Evolutionary conservation across 2,888 invertebrate species (phyloP), one percentile per base, ranked within the genome.

Genomic region (Clunio marinus): DNA sequence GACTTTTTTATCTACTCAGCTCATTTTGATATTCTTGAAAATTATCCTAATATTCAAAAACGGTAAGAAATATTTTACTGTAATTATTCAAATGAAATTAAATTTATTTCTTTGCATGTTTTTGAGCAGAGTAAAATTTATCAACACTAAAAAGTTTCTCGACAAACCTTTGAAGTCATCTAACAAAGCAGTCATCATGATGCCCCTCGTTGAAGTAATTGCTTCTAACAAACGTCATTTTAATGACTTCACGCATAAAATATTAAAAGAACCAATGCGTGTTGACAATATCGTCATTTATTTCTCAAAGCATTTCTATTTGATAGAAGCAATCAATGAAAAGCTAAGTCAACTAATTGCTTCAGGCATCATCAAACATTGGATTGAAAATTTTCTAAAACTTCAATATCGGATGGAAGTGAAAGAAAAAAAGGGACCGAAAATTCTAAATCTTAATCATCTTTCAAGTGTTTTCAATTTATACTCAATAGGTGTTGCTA

Each of bases 391-490:
- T 15, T 65, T 15, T 27, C 28, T 20, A 3, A 5, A 46, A 13
- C 25, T n/a, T n/a, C 1, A n/a, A 5, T 51, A 10, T 5, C 27
- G 17, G 45, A 65, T 46, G 2, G 2, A n/a, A 2, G 15, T n/a
- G 10, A 22, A 2, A 13, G 1, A 10, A 15, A 10, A 15, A 28
- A 51, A 20, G 2, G 28, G 22, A n/a, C 65, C 65, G n/a, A 27
- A 2, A 25, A 22, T 7, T 4, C 15, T 65, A 10, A 28, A 17
- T 13, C 13, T 65, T 1, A 10, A 45, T 8, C 65, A 65, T 10
- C 13, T 65, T 7, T 8, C 8, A 15, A 46, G 65, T 27, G 45
- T 10, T 65, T 65, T 65, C 45, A 46, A 13, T 15, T 45, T 20
- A 28, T 65, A 7, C 5, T 46, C 3, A 15, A n/a, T 51, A 15